Evolutionary conservation across 1,140 invertebrate genomes (phyloP).

Genomic region (Platorchestia sp.): DNA sequence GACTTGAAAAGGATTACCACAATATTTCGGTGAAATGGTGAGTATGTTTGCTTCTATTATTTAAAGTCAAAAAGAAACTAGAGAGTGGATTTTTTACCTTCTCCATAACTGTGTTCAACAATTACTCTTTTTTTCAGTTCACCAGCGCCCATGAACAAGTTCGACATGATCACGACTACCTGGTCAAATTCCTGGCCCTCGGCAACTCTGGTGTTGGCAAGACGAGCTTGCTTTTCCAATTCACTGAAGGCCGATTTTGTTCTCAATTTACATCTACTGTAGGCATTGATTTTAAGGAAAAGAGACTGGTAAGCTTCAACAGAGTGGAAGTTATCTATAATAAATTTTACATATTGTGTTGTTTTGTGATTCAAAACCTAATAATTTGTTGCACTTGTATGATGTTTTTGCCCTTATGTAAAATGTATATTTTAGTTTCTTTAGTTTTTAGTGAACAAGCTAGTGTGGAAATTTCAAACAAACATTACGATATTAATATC

Average conservation of each 20-base stretch:
- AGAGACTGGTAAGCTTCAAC: conserved; percentile 83
- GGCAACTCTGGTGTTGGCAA: conserved; percentile 95
- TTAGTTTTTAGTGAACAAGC: no score
- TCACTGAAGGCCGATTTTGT: conserved; percentile 93
- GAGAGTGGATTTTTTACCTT: not conserved
- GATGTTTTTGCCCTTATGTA: not conserved
- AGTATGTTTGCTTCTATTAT: not conserved
- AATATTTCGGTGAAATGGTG: not conserved
- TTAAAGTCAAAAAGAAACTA: not conserved
- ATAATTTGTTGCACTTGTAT: not conserved
- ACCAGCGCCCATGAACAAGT: conserved; percentile 42
- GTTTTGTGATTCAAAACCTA: not conserved
- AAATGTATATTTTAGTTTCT: no score
- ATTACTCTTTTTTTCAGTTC: not conserved
- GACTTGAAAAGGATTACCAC: not conserved
- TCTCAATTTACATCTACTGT: conserved; percentile 96
- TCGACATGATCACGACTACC: conserved; percentile 89
- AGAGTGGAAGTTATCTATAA: not conserved
- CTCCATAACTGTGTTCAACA: not conserved
- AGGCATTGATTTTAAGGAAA: conserved; percentile 97
- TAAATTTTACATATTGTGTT: not conserved
- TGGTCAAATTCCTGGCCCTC: conserved; percentile 94
- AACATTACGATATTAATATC: no score
- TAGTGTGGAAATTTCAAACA: no score
- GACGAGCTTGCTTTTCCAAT: conserved; percentile 94